Evolutionary conservation across 2,888 invertebrate species (phyloP).

Genomic region (Eilema sororculum): DNA sequence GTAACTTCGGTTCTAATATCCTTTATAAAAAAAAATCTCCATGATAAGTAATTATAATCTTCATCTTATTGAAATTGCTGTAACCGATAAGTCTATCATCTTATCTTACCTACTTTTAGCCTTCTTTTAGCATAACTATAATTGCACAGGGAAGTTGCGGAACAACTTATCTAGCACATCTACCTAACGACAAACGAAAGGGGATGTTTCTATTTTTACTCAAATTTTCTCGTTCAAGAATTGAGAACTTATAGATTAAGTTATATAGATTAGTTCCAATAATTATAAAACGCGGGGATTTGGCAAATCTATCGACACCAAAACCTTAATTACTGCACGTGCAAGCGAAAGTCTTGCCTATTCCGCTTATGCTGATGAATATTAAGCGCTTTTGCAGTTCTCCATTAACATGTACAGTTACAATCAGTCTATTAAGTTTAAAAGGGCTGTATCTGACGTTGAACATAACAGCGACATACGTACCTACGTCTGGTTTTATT

Average conservation of each 20-base stretch:
- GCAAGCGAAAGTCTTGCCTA: slow-evolving; percentile 33
- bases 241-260: slow-evolving; percentile 12
- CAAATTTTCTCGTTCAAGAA: slow-evolving; percentile 25
- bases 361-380: slow-evolving; percentile 29
- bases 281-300: slow-evolving; percentile 22
- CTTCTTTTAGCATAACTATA: slow-evolving; percentile 2
- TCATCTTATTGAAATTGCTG: slow-evolving; percentile 25
- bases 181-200: slow-evolving; percentile 23
- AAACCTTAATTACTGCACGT: slow-evolving; percentile 35
- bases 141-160: slow-evolving; percentile 25
- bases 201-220: slow-evolving; percentile 29
- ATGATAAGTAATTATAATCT: slow-evolving; percentile 36
- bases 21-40: no score
- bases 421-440: slow-evolving; percentile 39
- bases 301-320: slow-evolving; percentile 27
- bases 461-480: not conserved
- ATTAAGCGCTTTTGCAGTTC: slow-evolving; percentile 41
- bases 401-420: slow-evolving; percentile 41
- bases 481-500: not conserved
- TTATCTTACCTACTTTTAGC: no score
- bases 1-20: no score
- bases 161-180: slow-evolving; percentile 32
- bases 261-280: slow-evolving; percentile 22
- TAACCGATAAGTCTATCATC: no score
- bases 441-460: slow-evolving; percentile 2